phyloP scores from a whole-genome alignment of 1,140 invertebrate genomes.

The Drosophila hydei region DNA sequence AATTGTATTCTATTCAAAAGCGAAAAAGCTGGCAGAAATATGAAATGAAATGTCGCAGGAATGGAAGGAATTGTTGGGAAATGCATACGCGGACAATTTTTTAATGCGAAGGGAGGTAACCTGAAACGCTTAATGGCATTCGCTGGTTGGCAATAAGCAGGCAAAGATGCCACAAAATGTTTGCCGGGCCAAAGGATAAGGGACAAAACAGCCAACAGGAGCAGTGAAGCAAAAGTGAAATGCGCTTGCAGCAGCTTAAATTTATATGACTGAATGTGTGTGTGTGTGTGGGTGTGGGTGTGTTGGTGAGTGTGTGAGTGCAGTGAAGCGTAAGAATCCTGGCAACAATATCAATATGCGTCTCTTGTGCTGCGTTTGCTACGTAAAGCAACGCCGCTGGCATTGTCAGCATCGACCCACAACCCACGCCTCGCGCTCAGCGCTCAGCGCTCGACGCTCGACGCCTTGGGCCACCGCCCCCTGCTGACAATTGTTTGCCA shows the following conservation, averaged over 20 bases:
- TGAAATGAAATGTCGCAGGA: conserved; percentile 70
- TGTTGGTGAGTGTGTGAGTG: conserved; percentile 27
- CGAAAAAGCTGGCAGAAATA: conserved; percentile 58
- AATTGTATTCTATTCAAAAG: conserved; percentile 75
- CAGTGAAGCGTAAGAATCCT: conserved; percentile 68
- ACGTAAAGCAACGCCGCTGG: conserved; percentile 20
- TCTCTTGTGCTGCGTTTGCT: conserved; percentile 56
- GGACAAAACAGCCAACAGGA: conserved; percentile 26
- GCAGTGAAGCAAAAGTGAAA: conserved; percentile 71
- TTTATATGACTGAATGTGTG: conserved; percentile 20
- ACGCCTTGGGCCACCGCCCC: background rate
- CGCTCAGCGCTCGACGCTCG: too few species aligned
- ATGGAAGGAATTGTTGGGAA: conserved; percentile 67
- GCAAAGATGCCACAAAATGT: conserved; percentile 77
- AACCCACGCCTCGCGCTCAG: too few species aligned
- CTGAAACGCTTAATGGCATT: conserved; percentile 71
- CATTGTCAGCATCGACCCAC: conserved; percentile 3
- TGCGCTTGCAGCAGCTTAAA: conserved; percentile 65
- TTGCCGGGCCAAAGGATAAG: conserved; percentile 45
- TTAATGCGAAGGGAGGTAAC: conserved; percentile 21
- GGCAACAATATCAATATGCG: conserved; percentile 78
- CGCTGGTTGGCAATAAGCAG: conserved; percentile 44
- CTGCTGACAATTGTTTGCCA: conserved; percentile 65
- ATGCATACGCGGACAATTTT: conserved; percentile 73
- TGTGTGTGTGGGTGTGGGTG: conserved; percentile 7